Evolutionary conservation across 2,113 vertebrate species (phyloP).

Genomic region (Pituophis catenifer): DNA sequence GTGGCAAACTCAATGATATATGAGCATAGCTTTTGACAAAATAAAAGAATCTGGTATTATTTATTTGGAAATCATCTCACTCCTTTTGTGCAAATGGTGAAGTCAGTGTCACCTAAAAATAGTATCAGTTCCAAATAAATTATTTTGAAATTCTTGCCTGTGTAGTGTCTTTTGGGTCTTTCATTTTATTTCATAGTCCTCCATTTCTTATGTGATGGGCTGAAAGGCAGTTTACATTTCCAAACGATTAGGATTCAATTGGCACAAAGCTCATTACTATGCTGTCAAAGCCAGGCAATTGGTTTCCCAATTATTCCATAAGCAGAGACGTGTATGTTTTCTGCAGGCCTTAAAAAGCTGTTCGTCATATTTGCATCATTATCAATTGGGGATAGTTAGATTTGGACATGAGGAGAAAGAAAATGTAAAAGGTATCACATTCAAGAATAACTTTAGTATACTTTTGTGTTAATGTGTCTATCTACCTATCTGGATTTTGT

Average conservation of each 20-base stretch:
- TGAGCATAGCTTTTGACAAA: background rate
- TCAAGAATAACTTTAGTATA: background rate
- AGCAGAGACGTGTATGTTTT: background rate
- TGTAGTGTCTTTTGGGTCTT: background rate
- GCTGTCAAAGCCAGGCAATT: constrained; percentile 22
- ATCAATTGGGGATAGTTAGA: background rate
- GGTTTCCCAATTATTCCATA: constrained; percentile 2
- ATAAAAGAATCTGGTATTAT: background rate
- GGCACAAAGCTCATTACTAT: constrained; percentile 15
- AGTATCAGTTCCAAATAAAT: background rate
- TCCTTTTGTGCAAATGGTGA: background rate
- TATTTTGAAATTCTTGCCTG: background rate
- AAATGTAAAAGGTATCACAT: background rate
- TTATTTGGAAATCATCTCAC: background rate
- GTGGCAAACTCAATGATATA: background rate
- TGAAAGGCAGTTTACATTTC: background rate
- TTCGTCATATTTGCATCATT: background rate
- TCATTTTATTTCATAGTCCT: background rate
- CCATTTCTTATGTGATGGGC: background rate
- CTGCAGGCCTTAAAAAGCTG: background rate
- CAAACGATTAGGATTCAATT: background rate
- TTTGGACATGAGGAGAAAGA: background rate
- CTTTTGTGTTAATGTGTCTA: background rate
- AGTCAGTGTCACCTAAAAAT: background rate
- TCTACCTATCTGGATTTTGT: background rate